These are phyloP conservation scores for Tuberolachnus salignus DNA, from an alignment of 2,888 invertebrate species.

Conservation along the genomic window DNA sequence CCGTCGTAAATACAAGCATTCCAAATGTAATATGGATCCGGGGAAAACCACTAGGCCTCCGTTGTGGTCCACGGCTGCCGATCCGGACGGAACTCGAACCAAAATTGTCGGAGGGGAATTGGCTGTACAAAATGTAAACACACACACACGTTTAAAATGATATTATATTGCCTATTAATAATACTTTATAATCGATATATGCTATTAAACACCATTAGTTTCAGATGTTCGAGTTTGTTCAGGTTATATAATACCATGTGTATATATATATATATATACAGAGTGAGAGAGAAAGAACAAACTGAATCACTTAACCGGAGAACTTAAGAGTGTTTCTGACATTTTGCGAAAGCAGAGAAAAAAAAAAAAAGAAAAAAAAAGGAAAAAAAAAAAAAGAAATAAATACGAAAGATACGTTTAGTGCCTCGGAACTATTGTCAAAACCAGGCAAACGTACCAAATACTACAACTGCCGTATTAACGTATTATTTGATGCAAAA, in stretches of 20 bases:
- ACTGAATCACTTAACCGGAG: conserved; percentile 29
- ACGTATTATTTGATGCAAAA: conserved; percentile 23
- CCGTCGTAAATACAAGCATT: conserved; percentile 78
- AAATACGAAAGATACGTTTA: conserved; percentile 30
- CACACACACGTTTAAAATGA: background rate
- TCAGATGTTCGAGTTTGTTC: conserved; percentile 6
- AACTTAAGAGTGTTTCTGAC: conserved; percentile 42
- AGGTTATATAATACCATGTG: background rate
- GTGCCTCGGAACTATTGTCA: conserved; percentile 49
- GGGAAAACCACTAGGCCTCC: conserved; percentile 82
- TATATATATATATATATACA: too few relatives aligned
- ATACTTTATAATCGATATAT: conserved; percentile 1
- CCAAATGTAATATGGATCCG: conserved; percentile 79
- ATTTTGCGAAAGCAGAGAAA: conserved; percentile 36
- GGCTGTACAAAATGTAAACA: conserved; percentile 66
- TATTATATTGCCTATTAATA: conserved; percentile 1
- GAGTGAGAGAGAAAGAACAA: background rate
- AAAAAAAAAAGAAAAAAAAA: conserved; percentile 39
- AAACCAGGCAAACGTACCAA: conserved; percentile 36
- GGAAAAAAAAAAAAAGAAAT: conserved; percentile 34
- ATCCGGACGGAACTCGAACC: conserved; percentile 77
- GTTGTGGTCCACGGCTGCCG: conserved; percentile 78
- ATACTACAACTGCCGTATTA: conserved; percentile 17
- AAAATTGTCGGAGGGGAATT: conserved; percentile 83
- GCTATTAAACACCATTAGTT: conserved; percentile 29